Base-by-base conservation (phyloP, 2,113 vertebrate species). In the Cacatua alba region DNA sequence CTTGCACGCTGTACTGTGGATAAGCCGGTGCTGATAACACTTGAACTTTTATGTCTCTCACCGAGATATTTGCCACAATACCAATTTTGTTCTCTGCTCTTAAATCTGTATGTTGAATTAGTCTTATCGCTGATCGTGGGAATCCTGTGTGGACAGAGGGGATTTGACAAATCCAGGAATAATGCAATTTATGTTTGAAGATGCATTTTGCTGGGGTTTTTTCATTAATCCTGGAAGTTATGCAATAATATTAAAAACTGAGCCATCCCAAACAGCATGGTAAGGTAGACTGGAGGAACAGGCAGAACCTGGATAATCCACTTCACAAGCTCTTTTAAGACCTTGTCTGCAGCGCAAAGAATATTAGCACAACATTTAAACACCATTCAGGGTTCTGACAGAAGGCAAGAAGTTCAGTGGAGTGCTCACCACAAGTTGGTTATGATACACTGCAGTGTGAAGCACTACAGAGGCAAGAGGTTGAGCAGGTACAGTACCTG, bases 141-240 rank as follows among this genome's bases (percentile, higher is more conserved):
- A 88, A 48, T 60, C 60, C 77, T 55, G 44, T 67, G 71, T 43
- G 78, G 77, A 92, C 62, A 83, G 63, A 55, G 25, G 28, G 33
- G 77, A 93, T 94, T 91, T 92, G 23, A 43, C 70, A 82, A 72
- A 94, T 82, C 68, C 25, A 62, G 69, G 60, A 86, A 84, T 76
- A 96, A 96, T 46, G 43, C 51, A 82, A 70, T 67, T 92, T 90
- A 52, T 82, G 37, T 86, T 92, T 79, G 49, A 90, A 94, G 74
- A 90, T 72, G 48, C 46, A 51, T 80, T 92, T 91, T 92, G 24
- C 35, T 83, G 41, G 2, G 3, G 3, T 69, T 68, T 88, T 75
- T 46, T 68, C 20, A 74, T 65, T 95, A 53, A 49, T 93, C 83
- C 70, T 88, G 48, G 82, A 86, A 96, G 9, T 88, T 97, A 94